Percentiles rank a stretch among this genome's conserved stretches.
Conservation (phyloP, 2,797 vertebrate genomes). For the Ciconia nigra region DNA sequence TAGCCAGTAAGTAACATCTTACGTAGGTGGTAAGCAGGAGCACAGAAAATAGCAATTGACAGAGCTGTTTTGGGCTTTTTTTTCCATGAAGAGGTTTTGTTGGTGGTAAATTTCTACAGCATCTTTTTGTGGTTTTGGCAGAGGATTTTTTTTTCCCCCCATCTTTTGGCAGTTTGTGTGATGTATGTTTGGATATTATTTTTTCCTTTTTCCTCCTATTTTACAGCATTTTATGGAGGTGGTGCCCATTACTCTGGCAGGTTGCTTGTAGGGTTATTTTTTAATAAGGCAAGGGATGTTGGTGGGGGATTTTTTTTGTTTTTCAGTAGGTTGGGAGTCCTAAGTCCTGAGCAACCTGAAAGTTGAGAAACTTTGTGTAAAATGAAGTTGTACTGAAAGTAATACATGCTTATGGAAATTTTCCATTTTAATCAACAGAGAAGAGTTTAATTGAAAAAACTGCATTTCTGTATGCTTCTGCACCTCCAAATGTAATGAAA, state of each 20-base stretch:
- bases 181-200: not conserved
- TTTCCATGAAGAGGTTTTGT: not conserved
- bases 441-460: not conserved
- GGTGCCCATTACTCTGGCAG: not conserved
- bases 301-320: not conserved
- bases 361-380: not conserved
- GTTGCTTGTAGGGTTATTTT: not conserved
- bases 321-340: not conserved
- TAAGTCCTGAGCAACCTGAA: not conserved
- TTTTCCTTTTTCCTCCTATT: not conserved
- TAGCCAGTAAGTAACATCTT: not conserved
- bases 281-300: not conserved
- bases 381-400: not conserved
- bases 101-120: not conserved
- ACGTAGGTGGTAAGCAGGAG: not conserved
- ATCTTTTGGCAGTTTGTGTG: not conserved
- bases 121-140: not conserved
- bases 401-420: not conserved
- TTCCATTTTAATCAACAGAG: not conserved
- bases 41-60: not conserved
- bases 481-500: not conserved
- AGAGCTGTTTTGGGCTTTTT: not conserved
- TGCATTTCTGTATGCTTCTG: not conserved
- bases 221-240: not conserved
- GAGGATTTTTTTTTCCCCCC: not conserved